Percentiles rank a stretch among this genome's conserved stretches.
Evolutionary conservation across 2,888 invertebrate species (phyloP).

Genomic region (Tenthredo mesomela): DNA sequence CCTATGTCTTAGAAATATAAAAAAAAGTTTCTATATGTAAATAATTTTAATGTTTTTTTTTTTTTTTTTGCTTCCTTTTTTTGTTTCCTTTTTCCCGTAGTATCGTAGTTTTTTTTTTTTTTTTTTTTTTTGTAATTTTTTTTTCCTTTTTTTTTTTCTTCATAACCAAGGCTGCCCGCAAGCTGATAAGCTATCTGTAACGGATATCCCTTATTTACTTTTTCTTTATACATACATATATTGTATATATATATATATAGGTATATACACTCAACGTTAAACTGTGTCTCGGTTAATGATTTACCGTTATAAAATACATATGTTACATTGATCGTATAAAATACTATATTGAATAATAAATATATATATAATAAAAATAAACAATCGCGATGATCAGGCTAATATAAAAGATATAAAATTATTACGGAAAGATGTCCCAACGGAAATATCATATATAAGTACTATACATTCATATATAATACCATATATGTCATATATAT

Average conservation of each 20-base stretch:
- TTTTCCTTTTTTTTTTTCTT: background rate
- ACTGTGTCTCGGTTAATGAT: background rate
- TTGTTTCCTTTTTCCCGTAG: no score
- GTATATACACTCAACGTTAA: background rate
- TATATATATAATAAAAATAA: background rate
- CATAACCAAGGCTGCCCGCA: constrained; percentile 8
- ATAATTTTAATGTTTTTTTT: no score
- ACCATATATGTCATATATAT: no score
- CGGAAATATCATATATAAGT: no score
- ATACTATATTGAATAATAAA: background rate
- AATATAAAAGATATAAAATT: background rate
- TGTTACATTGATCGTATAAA: background rate
- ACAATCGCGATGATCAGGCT: background rate
- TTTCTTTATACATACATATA: background rate
- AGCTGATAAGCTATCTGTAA: constrained; percentile 42
- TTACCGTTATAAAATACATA: background rate
- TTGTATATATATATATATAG: background rate
- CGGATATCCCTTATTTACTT: constrained; percentile 38
- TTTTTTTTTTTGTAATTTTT: background rate
- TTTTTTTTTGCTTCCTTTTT: no score
- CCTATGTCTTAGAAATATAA: no score
- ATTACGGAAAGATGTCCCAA: no score
- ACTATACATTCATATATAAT: no score
- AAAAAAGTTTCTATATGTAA: no score
- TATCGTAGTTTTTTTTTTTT: background rate